Base-by-base conservation (phyloP, 2,888 invertebrate species). In the Crepidodera aurea region DNA sequence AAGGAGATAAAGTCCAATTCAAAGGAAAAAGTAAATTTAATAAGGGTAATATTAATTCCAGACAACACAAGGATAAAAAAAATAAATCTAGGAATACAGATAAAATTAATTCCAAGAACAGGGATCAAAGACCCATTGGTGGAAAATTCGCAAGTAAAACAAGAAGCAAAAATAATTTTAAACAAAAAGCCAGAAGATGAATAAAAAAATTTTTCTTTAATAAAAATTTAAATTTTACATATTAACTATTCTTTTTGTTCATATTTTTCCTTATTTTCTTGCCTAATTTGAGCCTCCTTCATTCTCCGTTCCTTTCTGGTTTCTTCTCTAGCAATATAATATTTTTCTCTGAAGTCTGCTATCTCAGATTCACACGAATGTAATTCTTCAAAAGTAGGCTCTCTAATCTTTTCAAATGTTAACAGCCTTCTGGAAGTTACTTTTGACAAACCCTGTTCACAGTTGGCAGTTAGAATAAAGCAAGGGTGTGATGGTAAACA, bases 401-500 rank as follows among this genome's bases (percentile, higher is more conserved):
- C 88, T 16, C 81, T 78, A 0, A 85, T 78, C 83, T 96, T 97
- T 79, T 90, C 88, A 81, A 92, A 95, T 0, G 96, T 95, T 19
- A 98, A 86, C 39, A 98, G 84, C 46, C 96, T 82, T 18, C 98
- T 84, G 8, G 94, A 89, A 0, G 94, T 90, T 70, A 90, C 86
- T 70, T 87, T 88, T 10, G 91, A 93, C 50, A 99, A 82, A 13
- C 88, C 83, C 81, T 99, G 98, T 81, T 98, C 97, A 6, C 93
- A 92, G 83, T 94, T 97, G 16, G 89, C 88, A 29, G 93, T 82
- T 53, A 98, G 80, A 60, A 82, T 75, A 62, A 99, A 83, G 74
- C 92, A 90, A 1, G 90, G 88, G 82, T 98, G 95, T 2, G 82
- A 80, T 0, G 98, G 98, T 13, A 98, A 80, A 61, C 89, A 87